Percentiles rank a stretch among this genome's conserved stretches.
These are phyloP conservation scores for Odocoileus virginianus DNA, from an alignment of 2,113 vertebrate genomes.

Conservation along the genomic window DNA sequence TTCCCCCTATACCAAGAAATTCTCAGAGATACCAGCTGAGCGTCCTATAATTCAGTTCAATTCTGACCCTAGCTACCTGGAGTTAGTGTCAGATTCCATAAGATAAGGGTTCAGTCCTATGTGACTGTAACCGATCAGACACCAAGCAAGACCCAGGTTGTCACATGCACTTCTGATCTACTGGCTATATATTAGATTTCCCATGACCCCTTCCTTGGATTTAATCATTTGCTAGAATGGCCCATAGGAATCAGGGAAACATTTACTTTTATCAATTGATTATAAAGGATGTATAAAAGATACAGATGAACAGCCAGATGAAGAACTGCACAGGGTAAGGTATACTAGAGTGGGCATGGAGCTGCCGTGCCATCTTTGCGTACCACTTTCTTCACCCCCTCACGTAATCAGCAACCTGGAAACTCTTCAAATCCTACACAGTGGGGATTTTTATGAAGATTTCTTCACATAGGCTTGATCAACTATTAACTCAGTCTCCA, in stretches of 20 bases:
- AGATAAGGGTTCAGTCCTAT: neutral
- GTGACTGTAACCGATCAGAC: neutral
- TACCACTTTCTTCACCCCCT: neutral
- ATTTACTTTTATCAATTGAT: neutral
- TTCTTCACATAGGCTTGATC: neutral
- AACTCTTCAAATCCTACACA: neutral
- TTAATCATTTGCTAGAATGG: neutral
- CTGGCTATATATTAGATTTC: neutral
- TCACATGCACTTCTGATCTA: neutral
- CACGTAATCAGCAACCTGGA: neutral
- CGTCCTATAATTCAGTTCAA: neutral
- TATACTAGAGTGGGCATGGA: neutral
- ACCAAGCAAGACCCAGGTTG: neutral
- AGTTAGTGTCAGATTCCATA: neutral
- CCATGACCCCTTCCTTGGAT: neutral
- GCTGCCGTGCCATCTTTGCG: accelerated
- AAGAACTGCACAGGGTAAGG: neutral
- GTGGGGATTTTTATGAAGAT: neutral
- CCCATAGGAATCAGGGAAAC: neutral
- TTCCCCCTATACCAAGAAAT: neutral
- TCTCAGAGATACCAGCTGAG: neutral
- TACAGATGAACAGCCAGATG: neutral
- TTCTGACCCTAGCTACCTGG: neutral
- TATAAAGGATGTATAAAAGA: neutral
- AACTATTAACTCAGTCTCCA: neutral